Base-by-base conservation (phyloP, 2,888 invertebrate species). In the Tryphoninae sp. region DNA sequence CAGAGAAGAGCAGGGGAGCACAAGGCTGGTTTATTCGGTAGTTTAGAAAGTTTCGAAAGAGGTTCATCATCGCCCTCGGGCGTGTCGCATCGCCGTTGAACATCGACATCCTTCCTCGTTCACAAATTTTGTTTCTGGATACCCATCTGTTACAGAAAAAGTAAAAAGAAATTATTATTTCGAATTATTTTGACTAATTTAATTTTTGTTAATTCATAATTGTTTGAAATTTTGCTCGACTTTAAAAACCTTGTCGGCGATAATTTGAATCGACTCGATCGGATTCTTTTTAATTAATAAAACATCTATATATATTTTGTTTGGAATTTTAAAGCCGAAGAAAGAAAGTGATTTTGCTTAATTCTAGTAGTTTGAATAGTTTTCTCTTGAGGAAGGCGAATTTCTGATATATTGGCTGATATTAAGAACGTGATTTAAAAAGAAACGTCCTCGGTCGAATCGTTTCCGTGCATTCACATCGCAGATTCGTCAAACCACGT, bases 31-130 rank as follows among this genome's bases (percentile, higher is more conserved):
- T 69, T 84, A 85, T 87, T 86, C 78, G 84, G 84, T 79, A 83
- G 84, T 87, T 89, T 89, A 89, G 89, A 89, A 89, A 89, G 88
- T 89, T 87, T 81, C 83, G 80, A 84, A 86, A 86, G 84, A 87
- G 84, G 71, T 69, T 83, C 75, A 72, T 75, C 58, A 77, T 76
- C 59, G 81, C 77, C 84, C 78, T 65, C 59, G 78, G 79, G 82
- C 83, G 81, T 79, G 82, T 83, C 80, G 55, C 82, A 75, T 78
- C 68, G 51, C 58, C 58, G 49, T 3, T 40, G 61, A 23, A 8
- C 23, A n/a, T 75, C 49, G 26, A n/a, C 16, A 2, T 42, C 42
- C 64, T 26, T n/a, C 55, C 16, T 53, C 40, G 55, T 33, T 6
- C 4, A 33, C 3, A 0, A 33, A 33, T 33, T 33, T 33, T 33